Evolutionary conservation across 2,113 vertebrate genomes (phyloP).

Genomic region (Riparia riparia): DNA sequence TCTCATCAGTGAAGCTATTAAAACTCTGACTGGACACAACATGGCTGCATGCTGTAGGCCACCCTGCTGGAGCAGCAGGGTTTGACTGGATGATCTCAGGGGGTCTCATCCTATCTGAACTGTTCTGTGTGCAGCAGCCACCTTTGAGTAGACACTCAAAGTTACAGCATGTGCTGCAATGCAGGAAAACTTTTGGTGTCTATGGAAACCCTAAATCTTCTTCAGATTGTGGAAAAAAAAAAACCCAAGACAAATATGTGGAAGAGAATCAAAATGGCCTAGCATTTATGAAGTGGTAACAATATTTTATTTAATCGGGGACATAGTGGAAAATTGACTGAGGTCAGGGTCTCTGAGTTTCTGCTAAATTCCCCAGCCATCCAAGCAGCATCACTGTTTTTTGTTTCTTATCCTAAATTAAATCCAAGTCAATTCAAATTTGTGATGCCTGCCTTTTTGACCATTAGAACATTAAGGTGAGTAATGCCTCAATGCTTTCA

Average conservation of each 20-base stretch:
- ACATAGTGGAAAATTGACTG: background rate
- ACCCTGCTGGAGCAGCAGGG: background rate
- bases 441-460: background rate
- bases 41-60: background rate
- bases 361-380: background rate
- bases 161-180: background rate
- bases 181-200: background rate
- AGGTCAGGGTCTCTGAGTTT: background rate
- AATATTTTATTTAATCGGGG: background rate
- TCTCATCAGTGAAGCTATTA: background rate
- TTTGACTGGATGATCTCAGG: background rate
- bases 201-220: background rate
- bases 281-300: background rate
- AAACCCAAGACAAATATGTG: fast-evolving
- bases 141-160: background rate
- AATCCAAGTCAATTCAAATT: background rate
- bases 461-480: background rate
- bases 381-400: background rate
- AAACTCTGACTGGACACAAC: background rate
- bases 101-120: background rate
- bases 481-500: background rate
- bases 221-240: background rate
- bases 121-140: background rate
- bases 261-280: background rate
- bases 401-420: background rate